Evolutionary conservation across 1,140 invertebrate species (phyloP), one percentile per base, ranked within the genome.

Genomic region (Drosophila biarmipes): DNA sequence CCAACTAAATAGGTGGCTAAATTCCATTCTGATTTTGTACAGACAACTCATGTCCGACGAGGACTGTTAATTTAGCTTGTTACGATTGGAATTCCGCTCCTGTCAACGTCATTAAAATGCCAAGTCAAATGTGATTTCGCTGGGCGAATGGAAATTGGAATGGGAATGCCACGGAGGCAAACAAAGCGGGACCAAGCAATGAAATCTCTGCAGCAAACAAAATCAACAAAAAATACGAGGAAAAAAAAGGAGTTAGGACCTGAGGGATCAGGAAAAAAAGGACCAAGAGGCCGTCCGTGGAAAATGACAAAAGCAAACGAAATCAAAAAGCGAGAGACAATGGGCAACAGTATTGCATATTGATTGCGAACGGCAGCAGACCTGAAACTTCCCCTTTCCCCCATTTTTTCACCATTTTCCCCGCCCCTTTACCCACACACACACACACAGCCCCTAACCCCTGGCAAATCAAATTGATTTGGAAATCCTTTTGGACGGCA

Each of bases 281-380:
- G 27, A 29, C 29, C 15, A 35, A 35, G 19, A 69, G 74, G 53
- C 67, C 37, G 52, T 31, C 45, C 49, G 78, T 79, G 78, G 58
- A 86, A 87, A 87, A 87, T 82, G 78, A 87, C 82, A 89, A 82
- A 76, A 87, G 82, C 78, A 82, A 87, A 79, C 78, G 75, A 87
- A 87, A 71, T 71, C 86, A 80, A 87, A 87, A 75, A 68, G 84
- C 69, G 43, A 75, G 72, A 79, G 84, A 86, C 69, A 78, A 79
- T 78, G 64, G 84, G 62, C 66, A 79, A 76, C 84, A 69, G 75
- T 67, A 82, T 89, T 87, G 82, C 84, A 87, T 87, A 87, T 87
- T 87, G 82, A 87, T 87, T 87, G 82, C 78, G 62, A 78, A 49
- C 54, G 45, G 46, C 62, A 80, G 58, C 27, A 43, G 34, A 63